These are phyloP conservation scores for Heterochromis multidens DNA, from an alignment of 2,113 vertebrate genomes.

Conservation along the genomic window DNA sequence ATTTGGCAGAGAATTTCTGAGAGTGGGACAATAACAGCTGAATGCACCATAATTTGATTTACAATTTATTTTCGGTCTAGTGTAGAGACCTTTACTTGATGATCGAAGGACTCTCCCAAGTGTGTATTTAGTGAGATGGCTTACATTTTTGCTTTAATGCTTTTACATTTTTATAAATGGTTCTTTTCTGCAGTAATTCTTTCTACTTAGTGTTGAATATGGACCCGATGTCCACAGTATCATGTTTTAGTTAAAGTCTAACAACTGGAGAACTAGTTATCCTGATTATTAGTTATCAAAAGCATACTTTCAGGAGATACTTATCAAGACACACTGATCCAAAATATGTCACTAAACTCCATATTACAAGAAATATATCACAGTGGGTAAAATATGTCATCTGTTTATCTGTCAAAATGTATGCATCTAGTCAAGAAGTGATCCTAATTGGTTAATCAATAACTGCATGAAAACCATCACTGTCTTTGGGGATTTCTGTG, in stretches of 20 bases:
- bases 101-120: background rate
- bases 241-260: background rate
- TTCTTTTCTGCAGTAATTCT: background rate
- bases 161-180: background rate
- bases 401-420: background rate
- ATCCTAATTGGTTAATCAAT: conserved; percentile 11
- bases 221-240: background rate
- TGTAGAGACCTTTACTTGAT: background rate
- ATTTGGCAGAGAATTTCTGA: background rate
- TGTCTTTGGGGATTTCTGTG: background rate
- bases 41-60: background rate
- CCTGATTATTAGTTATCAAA: background rate
- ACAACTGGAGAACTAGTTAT: background rate
- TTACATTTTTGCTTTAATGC: background rate
- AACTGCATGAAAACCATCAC: background rate
- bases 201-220: background rate
- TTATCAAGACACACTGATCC: background rate
- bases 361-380: background rate
- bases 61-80: background rate
- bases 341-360: background rate
- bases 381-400: background rate
- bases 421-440: background rate
- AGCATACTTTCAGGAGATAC: background rate
- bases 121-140: background rate
- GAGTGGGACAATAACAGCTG: background rate